A percentile compares a stretch with the other conserved stretches of the same genome.
Conservation (phyloP, 1,140 invertebrate species). For the Araneus ventricosus region DNA sequence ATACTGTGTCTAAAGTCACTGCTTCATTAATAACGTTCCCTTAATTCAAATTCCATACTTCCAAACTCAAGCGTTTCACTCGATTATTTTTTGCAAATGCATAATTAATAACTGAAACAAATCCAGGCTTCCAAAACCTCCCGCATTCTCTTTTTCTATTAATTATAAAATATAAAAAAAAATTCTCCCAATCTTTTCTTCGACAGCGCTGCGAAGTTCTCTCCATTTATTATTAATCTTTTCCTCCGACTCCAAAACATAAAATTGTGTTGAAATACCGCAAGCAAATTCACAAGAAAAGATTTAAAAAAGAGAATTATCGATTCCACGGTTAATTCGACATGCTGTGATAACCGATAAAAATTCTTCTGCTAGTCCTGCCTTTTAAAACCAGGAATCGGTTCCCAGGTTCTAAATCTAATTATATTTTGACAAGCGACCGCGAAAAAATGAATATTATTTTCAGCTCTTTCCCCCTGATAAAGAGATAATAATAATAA, state of each 20-base stretch:
- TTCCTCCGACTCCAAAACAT: neutral
- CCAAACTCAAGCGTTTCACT: neutral
- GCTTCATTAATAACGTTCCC: neutral
- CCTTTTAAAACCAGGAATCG: neutral
- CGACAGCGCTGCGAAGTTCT: neutral
- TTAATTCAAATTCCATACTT: neutral
- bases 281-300: neutral
- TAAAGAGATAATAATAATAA: neutral
- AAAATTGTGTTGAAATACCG: neutral
- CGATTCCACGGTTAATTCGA: neutral
- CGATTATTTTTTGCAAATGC: neutral
- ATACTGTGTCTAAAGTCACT: neutral
- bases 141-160: neutral
- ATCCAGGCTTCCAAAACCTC: neutral
- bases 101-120: constrained; percentile 6
- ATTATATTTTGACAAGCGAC: neutral
- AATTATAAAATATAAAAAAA: neutral
- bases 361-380: neutral
- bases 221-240: constrained; percentile 8
- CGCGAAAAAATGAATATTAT: neutral
- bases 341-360: neutral
- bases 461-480: neutral
- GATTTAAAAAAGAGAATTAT: neutral
- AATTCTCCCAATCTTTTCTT: neutral
- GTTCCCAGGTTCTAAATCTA: neutral